Evolutionary conservation across 1,140 invertebrate genomes (phyloP).

Genomic region (Ectropis grisescens): DNA sequence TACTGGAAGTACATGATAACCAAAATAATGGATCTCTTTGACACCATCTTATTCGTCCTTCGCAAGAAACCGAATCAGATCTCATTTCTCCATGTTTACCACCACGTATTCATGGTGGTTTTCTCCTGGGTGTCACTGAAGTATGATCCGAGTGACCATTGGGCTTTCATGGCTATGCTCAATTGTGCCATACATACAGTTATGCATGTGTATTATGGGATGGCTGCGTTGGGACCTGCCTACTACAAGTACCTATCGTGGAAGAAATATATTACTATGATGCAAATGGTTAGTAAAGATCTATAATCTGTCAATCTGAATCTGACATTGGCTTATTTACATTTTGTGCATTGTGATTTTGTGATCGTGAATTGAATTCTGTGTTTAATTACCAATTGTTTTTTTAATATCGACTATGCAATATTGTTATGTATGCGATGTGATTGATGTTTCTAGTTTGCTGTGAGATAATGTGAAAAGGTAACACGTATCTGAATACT

Average conservation of each 20-base stretch:
- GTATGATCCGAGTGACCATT: conserved; percentile 48
- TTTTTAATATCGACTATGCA: too few relatives aligned
- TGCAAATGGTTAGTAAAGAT: conserved; percentile 86
- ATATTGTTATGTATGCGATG: too few relatives aligned
- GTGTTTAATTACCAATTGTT: too few relatives aligned
- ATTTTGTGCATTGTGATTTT: too few relatives aligned
- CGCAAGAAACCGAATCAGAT: conserved; percentile 93
- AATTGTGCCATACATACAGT: conserved; percentile 92
- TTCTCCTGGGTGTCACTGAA: conserved; percentile 87
- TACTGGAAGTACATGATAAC: conserved; percentile 32
- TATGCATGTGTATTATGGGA: conserved; percentile 92
- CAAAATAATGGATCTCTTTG: conserved; percentile 48
- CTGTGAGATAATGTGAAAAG: too few relatives aligned
- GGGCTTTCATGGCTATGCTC: conserved; percentile 91
- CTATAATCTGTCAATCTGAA: too few relatives aligned
- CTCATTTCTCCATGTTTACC: conserved; percentile 92
- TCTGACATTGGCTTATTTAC: too few relatives aligned
- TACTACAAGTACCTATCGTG: conserved; percentile 93
- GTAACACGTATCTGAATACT: too few relatives aligned
- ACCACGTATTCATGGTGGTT: conserved; percentile 92
- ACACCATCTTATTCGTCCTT: conserved; percentile 91
- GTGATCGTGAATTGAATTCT: too few relatives aligned
- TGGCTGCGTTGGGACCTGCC: conserved; percentile 87
- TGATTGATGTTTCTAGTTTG: too few relatives aligned
- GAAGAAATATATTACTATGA: conserved; percentile 91